Evolutionary conservation across 2,888 invertebrate genomes (phyloP).

Genomic region (Protonemura montana): DNA sequence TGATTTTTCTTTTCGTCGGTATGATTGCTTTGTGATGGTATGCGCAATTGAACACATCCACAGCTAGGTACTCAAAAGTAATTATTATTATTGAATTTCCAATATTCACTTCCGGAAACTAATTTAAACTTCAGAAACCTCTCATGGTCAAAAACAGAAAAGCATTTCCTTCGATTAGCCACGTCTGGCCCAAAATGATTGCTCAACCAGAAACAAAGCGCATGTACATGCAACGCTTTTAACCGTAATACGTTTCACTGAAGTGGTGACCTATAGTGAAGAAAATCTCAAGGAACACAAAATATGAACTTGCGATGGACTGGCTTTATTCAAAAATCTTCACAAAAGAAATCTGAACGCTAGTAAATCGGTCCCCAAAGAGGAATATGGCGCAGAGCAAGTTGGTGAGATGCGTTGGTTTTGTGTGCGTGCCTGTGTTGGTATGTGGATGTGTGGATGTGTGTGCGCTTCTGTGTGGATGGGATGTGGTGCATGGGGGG

Average conservation of each 20-base stretch:
- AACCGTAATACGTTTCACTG: background rate
- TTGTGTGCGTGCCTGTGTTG: background rate
- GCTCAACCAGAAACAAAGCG: background rate
- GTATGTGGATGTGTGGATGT: background rate
- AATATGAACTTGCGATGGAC: conserved; percentile 1
- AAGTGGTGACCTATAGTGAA: background rate
- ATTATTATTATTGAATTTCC: background rate
- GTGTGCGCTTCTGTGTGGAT: background rate
- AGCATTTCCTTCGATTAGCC: background rate
- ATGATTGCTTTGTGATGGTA: too few species aligned
- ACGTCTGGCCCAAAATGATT: background rate
- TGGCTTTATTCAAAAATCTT: conserved; percentile 36
- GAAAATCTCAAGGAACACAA: background rate
- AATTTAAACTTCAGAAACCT: background rate
- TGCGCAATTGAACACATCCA: too few species aligned
- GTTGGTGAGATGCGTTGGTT: conserved; percentile 36
- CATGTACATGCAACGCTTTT: background rate
- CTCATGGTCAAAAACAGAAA: background rate
- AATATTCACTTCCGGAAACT: background rate
- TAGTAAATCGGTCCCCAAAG: conserved; percentile 35
- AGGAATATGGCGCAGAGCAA: conserved; percentile 33
- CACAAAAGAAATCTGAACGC: conserved; percentile 36
- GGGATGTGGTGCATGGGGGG: background rate
- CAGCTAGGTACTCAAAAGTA: too few species aligned
- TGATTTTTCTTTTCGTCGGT: too few species aligned